Percentiles rank a stretch among this genome's conserved stretches.
Conservation (phyloP, 2,113 vertebrate species). For the Balaenoptera acutorostrata region DNA sequence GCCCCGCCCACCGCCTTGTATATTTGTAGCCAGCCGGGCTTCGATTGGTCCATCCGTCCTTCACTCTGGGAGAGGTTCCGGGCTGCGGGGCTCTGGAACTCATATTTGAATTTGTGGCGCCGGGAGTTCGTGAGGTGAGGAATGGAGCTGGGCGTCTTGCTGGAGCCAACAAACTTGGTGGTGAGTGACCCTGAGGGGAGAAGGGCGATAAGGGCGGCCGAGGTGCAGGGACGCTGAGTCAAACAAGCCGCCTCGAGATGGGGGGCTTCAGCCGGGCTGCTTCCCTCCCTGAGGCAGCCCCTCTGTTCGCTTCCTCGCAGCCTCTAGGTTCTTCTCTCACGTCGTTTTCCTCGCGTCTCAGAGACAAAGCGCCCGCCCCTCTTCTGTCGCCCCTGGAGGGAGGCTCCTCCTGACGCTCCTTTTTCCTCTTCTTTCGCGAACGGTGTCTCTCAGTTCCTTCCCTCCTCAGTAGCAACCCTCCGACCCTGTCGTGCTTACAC, state of each 20-base stretch:
- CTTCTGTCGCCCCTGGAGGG: neutral
- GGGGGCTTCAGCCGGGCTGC: neutral
- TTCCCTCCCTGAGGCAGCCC: neutral
- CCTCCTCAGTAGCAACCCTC: neutral
- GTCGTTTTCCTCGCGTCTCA: too few relatives aligned
- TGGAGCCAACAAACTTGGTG: neutral
- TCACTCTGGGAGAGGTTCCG: neutral
- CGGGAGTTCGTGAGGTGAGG: neutral
- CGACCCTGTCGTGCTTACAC: too few relatives aligned
- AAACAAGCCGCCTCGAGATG: neutral
- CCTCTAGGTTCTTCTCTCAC: neutral
- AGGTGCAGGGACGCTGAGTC: neutral
- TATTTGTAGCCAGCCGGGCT: neutral
- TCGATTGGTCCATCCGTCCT: neutral
- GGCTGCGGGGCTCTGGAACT: accelerated
- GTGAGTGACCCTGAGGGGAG: neutral
- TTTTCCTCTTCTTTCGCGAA: too few relatives aligned
- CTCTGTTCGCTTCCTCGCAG: neutral
- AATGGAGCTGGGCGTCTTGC: accelerated
- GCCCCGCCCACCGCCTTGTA: accelerated
- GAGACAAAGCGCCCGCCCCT: accelerated
- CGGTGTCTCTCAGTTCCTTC: neutral
- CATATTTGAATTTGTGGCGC: neutral
- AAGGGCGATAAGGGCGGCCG: neutral
- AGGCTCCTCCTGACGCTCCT: too few relatives aligned